phyloP scores from a whole-genome alignment of 2,888 invertebrate species.

The Athripsodes cinereus region DNA sequence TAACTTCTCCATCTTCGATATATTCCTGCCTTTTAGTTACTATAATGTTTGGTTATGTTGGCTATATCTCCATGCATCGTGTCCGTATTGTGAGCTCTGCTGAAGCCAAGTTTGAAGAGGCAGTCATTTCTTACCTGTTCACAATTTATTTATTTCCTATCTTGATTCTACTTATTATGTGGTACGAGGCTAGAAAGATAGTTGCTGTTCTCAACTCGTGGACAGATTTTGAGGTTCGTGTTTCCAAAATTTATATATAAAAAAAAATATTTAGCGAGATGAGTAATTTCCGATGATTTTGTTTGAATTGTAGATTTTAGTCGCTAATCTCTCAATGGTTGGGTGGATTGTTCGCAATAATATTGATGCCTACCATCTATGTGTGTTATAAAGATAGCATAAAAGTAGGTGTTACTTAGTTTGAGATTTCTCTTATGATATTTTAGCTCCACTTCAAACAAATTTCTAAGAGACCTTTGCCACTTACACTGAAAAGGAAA shows the following conservation, averaged over 20 bases:
- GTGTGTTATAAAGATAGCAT: too few species aligned
- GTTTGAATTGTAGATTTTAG: too few species aligned
- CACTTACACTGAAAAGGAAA: conserved; percentile 53
- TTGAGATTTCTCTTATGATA: too few species aligned
- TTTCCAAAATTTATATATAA: too few species aligned
- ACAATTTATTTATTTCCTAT: conserved; percentile 66
- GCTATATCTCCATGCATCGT: conserved; percentile 56
- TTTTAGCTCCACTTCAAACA: conserved; percentile 52
- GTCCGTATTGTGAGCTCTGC: conserved; percentile 55
- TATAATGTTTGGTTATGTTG: conserved; percentile 48
- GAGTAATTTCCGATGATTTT: too few species aligned
- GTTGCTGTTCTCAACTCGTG: conserved; percentile 56
- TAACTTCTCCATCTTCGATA: conserved; percentile 50
- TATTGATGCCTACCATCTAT: too few species aligned
- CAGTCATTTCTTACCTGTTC: conserved; percentile 68
- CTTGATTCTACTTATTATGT: conserved; percentile 55
- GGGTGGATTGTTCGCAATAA: background rate
- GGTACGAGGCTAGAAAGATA: conserved; percentile 63
- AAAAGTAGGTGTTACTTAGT: too few species aligned
- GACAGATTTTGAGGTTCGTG: conserved; percentile 61
- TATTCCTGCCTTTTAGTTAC: conserved; percentile 53
- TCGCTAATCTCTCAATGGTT: too few species aligned
- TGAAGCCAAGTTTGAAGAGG: conserved; percentile 67
- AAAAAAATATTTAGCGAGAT: background rate
- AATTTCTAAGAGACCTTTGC: conserved; percentile 52